These are phyloP conservation scores for Crocuta crocuta DNA, from an alignment of 2,113 vertebrate species.

Conservation along the genomic window DNA sequence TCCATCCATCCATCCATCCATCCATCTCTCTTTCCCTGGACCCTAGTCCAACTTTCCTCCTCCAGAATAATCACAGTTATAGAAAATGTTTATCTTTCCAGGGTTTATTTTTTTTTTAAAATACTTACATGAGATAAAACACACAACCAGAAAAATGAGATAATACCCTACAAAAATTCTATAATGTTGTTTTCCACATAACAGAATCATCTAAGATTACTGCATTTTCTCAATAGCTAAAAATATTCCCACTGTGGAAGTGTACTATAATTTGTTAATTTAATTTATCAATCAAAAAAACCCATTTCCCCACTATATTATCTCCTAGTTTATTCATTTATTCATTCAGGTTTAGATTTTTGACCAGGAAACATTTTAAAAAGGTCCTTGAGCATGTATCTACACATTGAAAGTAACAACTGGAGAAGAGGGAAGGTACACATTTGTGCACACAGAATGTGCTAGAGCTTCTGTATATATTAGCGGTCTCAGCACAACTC, in stretches of 20 bases:
- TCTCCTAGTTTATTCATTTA: neutral
- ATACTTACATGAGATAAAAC: too few relatives aligned
- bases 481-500: neutral
- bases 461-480: neutral
- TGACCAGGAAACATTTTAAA: neutral
- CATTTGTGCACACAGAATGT: neutral
- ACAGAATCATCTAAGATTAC: neutral
- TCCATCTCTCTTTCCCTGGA: neutral
- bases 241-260: neutral
- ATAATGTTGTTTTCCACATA: neutral
- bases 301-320: neutral
- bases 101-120: neutral
- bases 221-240: neutral
- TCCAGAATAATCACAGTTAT: neutral
- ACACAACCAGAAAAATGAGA: neutral
- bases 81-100: neutral
- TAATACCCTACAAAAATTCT: neutral
- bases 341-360: constrained; percentile 43
- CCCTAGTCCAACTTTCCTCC: neutral
- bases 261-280: neutral
- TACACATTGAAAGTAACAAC: neutral
- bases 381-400: neutral
- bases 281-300: neutral
- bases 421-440: neutral
- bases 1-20: neutral